These are phyloP conservation scores for Triplophysa bombifrons DNA, from an alignment of 2,797 vertebrate genomes.

Conservation along the genomic window DNA sequence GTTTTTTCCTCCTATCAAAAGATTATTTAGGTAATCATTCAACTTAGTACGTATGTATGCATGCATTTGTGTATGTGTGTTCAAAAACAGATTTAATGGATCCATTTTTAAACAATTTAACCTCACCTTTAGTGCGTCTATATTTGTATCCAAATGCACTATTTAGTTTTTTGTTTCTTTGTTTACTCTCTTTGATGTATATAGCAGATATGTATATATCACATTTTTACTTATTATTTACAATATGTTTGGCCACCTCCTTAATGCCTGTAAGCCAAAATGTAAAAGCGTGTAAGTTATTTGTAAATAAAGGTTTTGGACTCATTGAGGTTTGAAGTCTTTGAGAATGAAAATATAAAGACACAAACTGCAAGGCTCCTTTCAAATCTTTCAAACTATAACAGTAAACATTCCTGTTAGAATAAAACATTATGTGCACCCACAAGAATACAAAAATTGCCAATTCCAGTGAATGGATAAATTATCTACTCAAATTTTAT, in stretches of 20 bases:
- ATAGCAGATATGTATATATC: constrained; percentile 28
- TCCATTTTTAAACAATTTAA: constrained; percentile 55
- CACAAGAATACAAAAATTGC: background rate
- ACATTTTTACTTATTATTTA: constrained; percentile 40
- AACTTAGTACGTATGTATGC: constrained; percentile 5
- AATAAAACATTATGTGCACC: no score
- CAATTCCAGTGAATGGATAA: no score
- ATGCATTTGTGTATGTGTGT: constrained; percentile 21
- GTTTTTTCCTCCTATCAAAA: constrained; percentile 32
- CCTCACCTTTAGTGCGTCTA: constrained; percentile 66
- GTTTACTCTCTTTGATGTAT: constrained; percentile 58
- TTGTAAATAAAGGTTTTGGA: constrained; percentile 64
- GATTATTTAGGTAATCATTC: background rate
- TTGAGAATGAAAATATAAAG: no score
- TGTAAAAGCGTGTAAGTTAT: constrained; percentile 59
- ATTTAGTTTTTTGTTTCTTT: constrained; percentile 19
- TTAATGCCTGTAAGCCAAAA: constrained; percentile 69
- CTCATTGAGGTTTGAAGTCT: background rate
- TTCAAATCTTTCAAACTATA: no score
- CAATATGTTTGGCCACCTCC: constrained; percentile 55
- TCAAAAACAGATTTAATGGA: constrained; percentile 18
- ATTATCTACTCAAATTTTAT: no score
- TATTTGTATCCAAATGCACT: constrained; percentile 41
- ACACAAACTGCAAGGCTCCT: no score
- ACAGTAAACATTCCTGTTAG: no score